Conservation (phyloP, 2,888 invertebrate genomes). For the Folsomia manolachei region DNA sequence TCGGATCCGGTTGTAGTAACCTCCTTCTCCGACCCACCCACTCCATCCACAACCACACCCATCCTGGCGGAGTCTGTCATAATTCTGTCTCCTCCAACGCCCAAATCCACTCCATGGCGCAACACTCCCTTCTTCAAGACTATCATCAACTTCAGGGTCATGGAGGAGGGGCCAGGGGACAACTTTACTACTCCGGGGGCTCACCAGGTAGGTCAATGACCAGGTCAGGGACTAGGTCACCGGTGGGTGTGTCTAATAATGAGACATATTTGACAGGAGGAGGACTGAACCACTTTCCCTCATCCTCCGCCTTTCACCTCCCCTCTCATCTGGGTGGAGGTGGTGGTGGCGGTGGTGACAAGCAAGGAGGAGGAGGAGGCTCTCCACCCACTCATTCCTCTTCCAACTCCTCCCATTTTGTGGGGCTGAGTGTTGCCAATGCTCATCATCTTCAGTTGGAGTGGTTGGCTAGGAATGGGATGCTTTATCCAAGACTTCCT, state of each 20-base stretch:
- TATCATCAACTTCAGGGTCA: not conserved
- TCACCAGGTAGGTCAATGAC: conserved; percentile 16
- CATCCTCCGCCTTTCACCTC: conserved; percentile 45
- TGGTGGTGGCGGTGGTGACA: conserved; percentile 29
- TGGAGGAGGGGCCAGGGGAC: not conserved
- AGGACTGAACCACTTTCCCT: conserved; percentile 42
- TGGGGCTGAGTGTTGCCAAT: conserved; percentile 56
- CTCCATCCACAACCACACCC: conserved; percentile 21
- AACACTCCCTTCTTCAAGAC: not conserved
- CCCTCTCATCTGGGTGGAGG: conserved; percentile 25
- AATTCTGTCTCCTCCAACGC: conserved; percentile 14
- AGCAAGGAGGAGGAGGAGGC: conserved; percentile 51
- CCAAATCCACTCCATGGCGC: conserved; percentile 58
- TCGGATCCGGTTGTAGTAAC: not conserved
- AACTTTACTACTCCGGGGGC: conserved; percentile 2
- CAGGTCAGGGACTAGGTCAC: conserved; percentile 25
- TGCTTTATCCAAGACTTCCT: conserved; percentile 85
- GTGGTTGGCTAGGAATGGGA: conserved; percentile 86
- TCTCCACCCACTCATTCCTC: conserved; percentile 16
- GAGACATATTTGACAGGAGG: not conserved
- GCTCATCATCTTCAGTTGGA: conserved; percentile 80
- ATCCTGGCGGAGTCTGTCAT: not conserved
- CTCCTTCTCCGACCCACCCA: conserved; percentile 23
- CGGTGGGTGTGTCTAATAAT: no score
- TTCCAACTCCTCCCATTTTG: not conserved